Percentiles rank a stretch among this genome's conserved stretches.
Evolutionary conservation across 2,797 vertebrate species (phyloP).

Genomic region (Sphaeramia orbicularis): DNA sequence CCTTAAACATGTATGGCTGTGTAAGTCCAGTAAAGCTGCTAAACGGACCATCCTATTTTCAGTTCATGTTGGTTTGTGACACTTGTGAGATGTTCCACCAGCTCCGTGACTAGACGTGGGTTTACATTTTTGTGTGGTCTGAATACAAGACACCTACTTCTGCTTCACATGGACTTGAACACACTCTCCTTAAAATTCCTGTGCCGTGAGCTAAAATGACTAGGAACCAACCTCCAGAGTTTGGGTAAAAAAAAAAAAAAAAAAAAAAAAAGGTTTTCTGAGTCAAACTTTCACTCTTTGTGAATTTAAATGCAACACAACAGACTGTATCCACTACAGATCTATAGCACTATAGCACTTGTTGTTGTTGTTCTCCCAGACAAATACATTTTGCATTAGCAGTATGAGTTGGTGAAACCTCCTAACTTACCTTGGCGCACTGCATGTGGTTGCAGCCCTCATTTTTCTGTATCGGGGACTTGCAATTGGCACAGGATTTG

Average conservation of each 20-base stretch:
- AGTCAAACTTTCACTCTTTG: conserved; percentile 3
- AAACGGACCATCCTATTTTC: too few relatives aligned
- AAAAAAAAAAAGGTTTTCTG: not conserved
- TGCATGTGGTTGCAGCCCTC: conserved; percentile 99
- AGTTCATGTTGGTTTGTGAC: too few relatives aligned
- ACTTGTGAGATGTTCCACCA: too few relatives aligned
- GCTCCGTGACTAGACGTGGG: too few relatives aligned
- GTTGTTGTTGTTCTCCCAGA: not conserved
- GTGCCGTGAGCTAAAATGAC: not conserved
- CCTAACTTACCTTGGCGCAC: conserved; percentile 87
- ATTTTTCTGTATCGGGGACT: conserved; percentile 99
- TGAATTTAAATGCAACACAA: not conserved
- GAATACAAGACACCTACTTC: too few relatives aligned
- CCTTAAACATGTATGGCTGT: too few relatives aligned
- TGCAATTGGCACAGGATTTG: conserved; percentile 98
- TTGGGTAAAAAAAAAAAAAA: not conserved
- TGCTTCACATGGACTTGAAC: not conserved
- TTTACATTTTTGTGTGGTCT: too few relatives aligned
- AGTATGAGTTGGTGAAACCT: not conserved
- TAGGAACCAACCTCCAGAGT: not conserved
- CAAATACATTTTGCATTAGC: not conserved
- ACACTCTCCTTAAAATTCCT: not conserved
- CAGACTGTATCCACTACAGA: not conserved
- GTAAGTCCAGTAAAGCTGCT: too few relatives aligned
- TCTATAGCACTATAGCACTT: not conserved